A percentile compares a stretch with the other conserved stretches of the same genome.
These are phyloP conservation scores for Mycetomoellerius zeteki DNA, from an alignment of 1,140 invertebrate species.

Conservation along the genomic window DNA sequence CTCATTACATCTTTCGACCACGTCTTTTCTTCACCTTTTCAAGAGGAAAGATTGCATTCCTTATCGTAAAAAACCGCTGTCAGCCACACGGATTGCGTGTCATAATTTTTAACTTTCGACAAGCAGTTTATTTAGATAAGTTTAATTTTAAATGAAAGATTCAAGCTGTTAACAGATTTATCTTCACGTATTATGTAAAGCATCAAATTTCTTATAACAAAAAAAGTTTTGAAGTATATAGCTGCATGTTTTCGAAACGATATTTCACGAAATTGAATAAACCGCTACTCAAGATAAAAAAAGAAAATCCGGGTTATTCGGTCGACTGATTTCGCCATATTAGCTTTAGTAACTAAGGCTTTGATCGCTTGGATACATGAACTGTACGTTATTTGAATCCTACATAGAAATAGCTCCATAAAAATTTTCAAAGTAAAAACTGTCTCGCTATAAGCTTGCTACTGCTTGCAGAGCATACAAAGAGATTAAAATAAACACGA, in stretches of 20 bases:
- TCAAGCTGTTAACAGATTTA: background rate
- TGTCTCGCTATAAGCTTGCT: constrained; percentile 48
- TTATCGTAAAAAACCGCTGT: background rate
- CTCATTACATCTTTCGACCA: background rate
- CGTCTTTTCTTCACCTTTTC: constrained; percentile 23
- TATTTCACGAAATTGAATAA: constrained; percentile 50
- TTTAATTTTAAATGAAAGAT: background rate
- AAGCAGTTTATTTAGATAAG: background rate
- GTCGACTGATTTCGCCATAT: constrained; percentile 45
- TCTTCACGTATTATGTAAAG: background rate
- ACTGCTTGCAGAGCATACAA: constrained; percentile 35
- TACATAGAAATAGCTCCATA: constrained; percentile 18
- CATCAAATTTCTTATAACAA: background rate
- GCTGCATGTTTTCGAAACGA: constrained; percentile 47
- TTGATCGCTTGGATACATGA: constrained; percentile 36
- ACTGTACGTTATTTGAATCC: constrained; percentile 45
- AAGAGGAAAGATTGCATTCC: constrained; percentile 61
- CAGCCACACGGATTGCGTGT: background rate
- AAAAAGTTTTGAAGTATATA: background rate
- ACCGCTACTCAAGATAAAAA: constrained; percentile 38
- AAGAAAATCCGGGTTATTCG: constrained; percentile 40
- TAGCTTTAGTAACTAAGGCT: constrained; percentile 60
- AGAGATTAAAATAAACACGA: constrained; percentile 53
- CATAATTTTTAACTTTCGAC: background rate
- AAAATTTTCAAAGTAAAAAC: constrained; percentile 36